Percentiles rank a stretch among this genome's conserved stretches.
These are phyloP conservation scores for Cancer borealis DNA, from an alignment of 2,888 invertebrate species.

Conservation along the genomic window DNA sequence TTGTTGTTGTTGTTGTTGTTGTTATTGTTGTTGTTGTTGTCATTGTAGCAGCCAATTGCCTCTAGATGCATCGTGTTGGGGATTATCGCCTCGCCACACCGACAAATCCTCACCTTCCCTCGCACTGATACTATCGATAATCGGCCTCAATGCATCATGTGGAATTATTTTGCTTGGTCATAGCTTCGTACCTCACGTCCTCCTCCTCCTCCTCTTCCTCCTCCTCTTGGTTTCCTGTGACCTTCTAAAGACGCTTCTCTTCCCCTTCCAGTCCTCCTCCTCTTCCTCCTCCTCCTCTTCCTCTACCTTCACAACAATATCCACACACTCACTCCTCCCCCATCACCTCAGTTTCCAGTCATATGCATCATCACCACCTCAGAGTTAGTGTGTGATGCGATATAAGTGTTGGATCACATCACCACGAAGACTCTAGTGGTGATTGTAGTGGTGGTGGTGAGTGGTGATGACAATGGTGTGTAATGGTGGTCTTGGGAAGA, in stretches of 20 bases:
- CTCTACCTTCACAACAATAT: background rate
- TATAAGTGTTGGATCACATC: background rate
- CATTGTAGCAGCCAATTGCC: background rate
- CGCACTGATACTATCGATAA: constrained; percentile 47
- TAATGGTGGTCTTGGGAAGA: background rate
- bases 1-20: no score
- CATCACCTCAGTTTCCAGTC: background rate
- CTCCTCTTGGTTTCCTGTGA: background rate
- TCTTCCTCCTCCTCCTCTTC: background rate
- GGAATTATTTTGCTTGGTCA: constrained; percentile 8
- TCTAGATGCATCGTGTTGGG: background rate
- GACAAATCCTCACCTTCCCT: background rate
- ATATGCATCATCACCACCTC: background rate
- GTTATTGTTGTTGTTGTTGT: no score
- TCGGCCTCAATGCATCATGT: constrained; percentile 24
- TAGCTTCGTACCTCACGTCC: background rate
- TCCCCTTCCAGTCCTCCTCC: background rate
- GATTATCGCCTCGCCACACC: background rate
- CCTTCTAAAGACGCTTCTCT: background rate
- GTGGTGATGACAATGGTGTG: background rate
- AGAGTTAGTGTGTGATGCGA: background rate
- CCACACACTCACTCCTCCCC: background rate
- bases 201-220: background rate
- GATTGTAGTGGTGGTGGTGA: background rate
- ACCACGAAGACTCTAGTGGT: background rate